A percentile compares a stretch with the other conserved stretches of the same genome.
Conservation (phyloP, 2,113 vertebrate species). For the Paedocypris sp. region DNA sequence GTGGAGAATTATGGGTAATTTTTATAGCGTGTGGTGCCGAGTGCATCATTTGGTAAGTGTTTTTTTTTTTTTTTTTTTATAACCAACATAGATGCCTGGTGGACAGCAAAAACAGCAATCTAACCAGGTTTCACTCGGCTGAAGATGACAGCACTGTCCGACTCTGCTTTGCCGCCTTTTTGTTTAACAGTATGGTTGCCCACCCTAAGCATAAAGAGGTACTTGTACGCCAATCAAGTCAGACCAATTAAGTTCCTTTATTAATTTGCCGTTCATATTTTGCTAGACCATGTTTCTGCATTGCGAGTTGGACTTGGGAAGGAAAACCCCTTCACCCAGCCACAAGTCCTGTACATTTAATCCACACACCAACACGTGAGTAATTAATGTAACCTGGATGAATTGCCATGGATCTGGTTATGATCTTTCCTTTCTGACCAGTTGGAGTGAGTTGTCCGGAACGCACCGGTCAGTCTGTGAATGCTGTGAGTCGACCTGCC, state of each 20-base stretch:
- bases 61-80: neutral
- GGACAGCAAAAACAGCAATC: constrained; percentile 30
- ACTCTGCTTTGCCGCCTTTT: constrained; percentile 42
- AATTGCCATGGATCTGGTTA: too few species aligned
- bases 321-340: constrained; percentile 12
- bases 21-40: too few species aligned
- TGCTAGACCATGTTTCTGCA: constrained; percentile 50
- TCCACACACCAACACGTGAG: neutral
- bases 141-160: constrained; percentile 7
- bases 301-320: constrained; percentile 42
- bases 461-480: constrained; percentile 29
- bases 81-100: constrained; percentile 50
- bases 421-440: too few species aligned
- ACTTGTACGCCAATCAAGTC: neutral
- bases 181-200: constrained; percentile 29
- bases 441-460: constrained; percentile 54
- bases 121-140: constrained; percentile 40
- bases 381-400: too few species aligned
- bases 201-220: constrained; percentile 26
- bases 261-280: neutral
- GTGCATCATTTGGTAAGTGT: neutral
- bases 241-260: neutral
- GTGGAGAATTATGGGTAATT: constrained; percentile 52
- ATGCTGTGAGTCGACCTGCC: constrained; percentile 46
- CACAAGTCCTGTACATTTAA: constrained; percentile 53